Evolutionary conservation across 2,113 vertebrate species (phyloP).

Genomic region (Monopterus albus): DNA sequence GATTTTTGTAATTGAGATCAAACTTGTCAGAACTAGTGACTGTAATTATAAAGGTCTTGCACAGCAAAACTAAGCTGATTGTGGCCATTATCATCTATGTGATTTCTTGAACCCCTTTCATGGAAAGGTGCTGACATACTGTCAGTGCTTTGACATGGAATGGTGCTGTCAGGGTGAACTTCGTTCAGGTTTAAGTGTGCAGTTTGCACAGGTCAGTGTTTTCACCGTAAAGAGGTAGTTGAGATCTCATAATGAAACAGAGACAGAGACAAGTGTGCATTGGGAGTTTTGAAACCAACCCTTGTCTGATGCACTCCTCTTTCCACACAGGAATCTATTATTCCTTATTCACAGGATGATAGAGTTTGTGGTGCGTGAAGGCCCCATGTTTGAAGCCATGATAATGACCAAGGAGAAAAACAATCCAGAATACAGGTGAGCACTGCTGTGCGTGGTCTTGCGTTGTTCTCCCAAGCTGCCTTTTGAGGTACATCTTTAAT

Average conservation of each 20-base stretch:
- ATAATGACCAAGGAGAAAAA: slow-evolving; percentile 86
- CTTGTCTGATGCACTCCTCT: slow-evolving; percentile 55
- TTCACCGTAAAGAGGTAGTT: slow-evolving; percentile 18
- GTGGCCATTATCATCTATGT: no score
- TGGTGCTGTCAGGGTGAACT: background rate
- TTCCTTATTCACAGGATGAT: slow-evolving; percentile 87
- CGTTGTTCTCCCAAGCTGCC: background rate
- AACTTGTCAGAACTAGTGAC: background rate
- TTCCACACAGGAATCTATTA: slow-evolving; percentile 80
- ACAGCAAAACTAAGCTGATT: background rate
- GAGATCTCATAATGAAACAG: slow-evolving; percentile 14
- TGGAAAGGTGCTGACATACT: no score
- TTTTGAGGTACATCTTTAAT: background rate
- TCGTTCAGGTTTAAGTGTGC: slow-evolving; percentile 1
- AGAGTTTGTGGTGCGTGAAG: slow-evolving; percentile 89
- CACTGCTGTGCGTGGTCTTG: fast-evolving
- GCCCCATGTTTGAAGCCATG: slow-evolving; percentile 86
- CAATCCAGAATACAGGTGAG: slow-evolving; percentile 83
- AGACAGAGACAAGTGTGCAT: slow-evolving; percentile 20
- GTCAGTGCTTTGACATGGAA: no score
- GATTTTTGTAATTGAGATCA: background rate
- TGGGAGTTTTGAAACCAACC: slow-evolving; percentile 37
- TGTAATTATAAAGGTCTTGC: background rate
- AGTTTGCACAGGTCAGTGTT: slow-evolving; percentile 29
- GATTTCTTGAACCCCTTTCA: slow-evolving; percentile 7